These are phyloP conservation scores for Oophaga sylvatica DNA, from an alignment of 2,797 vertebrate species.

Conservation along the genomic window DNA sequence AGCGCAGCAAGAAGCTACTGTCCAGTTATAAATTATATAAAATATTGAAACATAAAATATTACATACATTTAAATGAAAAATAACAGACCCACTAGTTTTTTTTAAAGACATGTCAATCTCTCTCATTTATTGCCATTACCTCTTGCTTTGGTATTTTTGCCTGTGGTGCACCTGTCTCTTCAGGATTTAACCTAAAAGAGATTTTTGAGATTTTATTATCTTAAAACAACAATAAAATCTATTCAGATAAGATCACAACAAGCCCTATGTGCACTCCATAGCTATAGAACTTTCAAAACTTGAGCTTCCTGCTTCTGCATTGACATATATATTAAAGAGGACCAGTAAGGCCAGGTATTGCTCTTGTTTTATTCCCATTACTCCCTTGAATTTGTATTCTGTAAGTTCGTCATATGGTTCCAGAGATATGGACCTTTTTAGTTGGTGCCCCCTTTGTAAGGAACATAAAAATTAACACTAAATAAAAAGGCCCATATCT, in stretches of 20 bases:
- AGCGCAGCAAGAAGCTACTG: no score
- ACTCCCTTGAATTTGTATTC: no score
- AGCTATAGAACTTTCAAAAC: neutral
- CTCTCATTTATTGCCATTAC: constrained; percentile 71
- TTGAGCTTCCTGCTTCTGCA: no score
- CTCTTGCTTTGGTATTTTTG: constrained; percentile 90
- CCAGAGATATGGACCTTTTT: no score
- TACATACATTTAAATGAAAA: neutral
- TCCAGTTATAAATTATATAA: neutral
- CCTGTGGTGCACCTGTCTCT: constrained; percentile 73
- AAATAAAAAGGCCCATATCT: no score
- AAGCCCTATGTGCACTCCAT: neutral
- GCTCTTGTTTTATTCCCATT: no score
- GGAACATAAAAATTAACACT: no score
- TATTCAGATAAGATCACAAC: neutral
- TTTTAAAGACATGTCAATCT: neutral
- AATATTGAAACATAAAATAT: neutral
- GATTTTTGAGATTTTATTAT: neutral
- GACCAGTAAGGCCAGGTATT: no score
- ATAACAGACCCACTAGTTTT: neutral
- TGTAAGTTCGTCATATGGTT: no score
- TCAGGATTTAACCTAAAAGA: constrained; percentile 78
- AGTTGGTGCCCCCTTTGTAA: no score
- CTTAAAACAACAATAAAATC: neutral
- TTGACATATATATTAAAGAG: no score